These are phyloP conservation scores for Cossypha caffra DNA, from an alignment of 2,797 vertebrate genomes.

Conservation along the genomic window DNA sequence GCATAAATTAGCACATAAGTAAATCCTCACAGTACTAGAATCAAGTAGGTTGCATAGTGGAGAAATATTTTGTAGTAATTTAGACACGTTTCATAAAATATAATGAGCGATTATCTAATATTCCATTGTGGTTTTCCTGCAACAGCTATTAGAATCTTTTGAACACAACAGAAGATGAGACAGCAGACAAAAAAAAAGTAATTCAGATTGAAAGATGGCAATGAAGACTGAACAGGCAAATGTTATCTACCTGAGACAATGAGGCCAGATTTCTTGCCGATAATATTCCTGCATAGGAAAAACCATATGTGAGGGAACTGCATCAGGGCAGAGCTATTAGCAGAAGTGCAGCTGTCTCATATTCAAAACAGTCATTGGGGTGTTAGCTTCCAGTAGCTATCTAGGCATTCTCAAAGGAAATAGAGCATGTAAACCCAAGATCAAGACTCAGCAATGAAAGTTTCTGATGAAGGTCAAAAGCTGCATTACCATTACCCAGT, in stretches of 20 bases:
- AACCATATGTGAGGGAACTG: background rate
- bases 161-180: background rate
- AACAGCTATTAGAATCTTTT: constrained; percentile 2
- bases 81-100: background rate
- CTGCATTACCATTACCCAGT: background rate
- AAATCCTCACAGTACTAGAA: background rate
- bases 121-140: background rate
- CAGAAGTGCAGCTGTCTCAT: background rate
- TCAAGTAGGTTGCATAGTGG: background rate
- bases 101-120: constrained; percentile 15
- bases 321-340: background rate
- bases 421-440: background rate
- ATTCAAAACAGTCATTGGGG: background rate
- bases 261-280: background rate
- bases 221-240: background rate
- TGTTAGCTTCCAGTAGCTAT: background rate
- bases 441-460: background rate
- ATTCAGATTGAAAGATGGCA: background rate
- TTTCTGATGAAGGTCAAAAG: background rate
- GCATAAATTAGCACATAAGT: background rate
- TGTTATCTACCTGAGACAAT: background rate
- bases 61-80: constrained; percentile 9
- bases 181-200: background rate
- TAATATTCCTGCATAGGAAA: background rate
- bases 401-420: background rate